These are phyloP conservation scores for Dromiciops gliroides DNA, from an alignment of 2,113 vertebrate species.

Conservation along the genomic window DNA sequence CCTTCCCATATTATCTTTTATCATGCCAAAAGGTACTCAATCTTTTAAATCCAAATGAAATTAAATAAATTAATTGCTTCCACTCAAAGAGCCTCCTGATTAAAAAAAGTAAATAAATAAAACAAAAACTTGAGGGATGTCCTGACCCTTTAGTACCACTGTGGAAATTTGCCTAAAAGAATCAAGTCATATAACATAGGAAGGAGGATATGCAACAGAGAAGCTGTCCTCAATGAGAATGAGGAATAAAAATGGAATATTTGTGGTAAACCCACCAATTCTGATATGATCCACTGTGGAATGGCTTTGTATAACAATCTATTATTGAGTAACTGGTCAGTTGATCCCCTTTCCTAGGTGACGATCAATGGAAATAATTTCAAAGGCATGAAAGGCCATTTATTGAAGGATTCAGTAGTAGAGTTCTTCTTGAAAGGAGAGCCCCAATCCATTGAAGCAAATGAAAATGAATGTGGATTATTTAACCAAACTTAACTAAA, in stretches of 20 bases:
- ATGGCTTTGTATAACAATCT: slow-evolving; percentile 98
- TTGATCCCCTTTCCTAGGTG: slow-evolving; percentile 61
- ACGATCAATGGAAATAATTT: slow-evolving; percentile 94
- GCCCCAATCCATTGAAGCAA: slow-evolving; percentile 5
- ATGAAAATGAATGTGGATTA: not conserved
- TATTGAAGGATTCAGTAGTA: not conserved
- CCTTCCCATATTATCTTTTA: not conserved
- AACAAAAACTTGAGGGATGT: not conserved
- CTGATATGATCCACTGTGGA: slow-evolving; percentile 96
- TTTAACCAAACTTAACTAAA: not conserved
- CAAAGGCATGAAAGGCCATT: slow-evolving; percentile 90
- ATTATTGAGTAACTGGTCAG: slow-evolving; percentile 95
- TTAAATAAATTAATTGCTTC: not conserved
- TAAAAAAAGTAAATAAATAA: not conserved
- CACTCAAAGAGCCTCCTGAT: not conserved
- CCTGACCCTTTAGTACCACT: not conserved
- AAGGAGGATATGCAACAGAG: not conserved
- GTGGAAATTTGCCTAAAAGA: not conserved
- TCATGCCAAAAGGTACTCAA: not conserved
- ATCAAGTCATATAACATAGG: not conserved
- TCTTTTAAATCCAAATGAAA: slow-evolving; percentile 5
- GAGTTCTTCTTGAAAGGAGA: slow-evolving; percentile 9
- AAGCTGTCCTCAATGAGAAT: not conserved
- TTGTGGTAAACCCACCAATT: slow-evolving; percentile 83
- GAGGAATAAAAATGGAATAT: slow-evolving; percentile 91